Conservation (phyloP, 2,113 vertebrate species). For the Labrus mixtus region DNA sequence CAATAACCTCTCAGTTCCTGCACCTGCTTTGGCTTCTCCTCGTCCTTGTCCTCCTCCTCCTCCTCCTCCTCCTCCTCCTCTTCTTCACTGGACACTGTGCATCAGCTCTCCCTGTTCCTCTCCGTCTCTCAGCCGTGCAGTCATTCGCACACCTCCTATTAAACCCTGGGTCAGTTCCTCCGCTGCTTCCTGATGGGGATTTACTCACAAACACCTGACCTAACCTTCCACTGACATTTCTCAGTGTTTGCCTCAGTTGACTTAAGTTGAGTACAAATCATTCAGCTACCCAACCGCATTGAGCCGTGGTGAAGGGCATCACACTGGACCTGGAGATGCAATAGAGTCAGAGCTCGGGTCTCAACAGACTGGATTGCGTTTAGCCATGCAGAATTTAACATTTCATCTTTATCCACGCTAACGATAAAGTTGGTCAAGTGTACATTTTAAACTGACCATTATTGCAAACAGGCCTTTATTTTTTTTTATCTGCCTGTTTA, state of each 20-base stretch:
- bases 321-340: constrained; percentile 21
- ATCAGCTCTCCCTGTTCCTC: constrained; percentile 28
- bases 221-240: constrained; percentile 75
- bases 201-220: constrained; percentile 70
- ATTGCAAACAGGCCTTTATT: constrained; percentile 1
- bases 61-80: constrained; percentile 29
- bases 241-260: constrained; percentile 72
- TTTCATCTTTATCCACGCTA: constrained; percentile 2
- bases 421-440: constrained; percentile 1
- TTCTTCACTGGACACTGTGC: constrained; percentile 39
- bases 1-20: constrained; percentile 65
- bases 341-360: constrained; percentile 21
- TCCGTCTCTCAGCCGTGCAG: constrained; percentile 49
- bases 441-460: constrained; percentile 6
- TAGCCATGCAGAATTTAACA: constrained; percentile 28
- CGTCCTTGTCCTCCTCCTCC: constrained; percentile 28
- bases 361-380: not conserved
- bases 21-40: constrained; percentile 68
- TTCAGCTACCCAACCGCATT: constrained; percentile 58
- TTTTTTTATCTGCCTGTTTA: constrained; percentile 30
- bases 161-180: constrained; percentile 68
- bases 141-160: constrained; percentile 60
- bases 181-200: constrained; percentile 58
- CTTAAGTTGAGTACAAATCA: constrained; percentile 70
- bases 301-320: constrained; percentile 62